A percentile compares a stretch with the other conserved stretches of the same genome.
Evolutionary conservation across 2,888 invertebrate genomes (phyloP).

Genomic region (Cepaea hortensis): DNA sequence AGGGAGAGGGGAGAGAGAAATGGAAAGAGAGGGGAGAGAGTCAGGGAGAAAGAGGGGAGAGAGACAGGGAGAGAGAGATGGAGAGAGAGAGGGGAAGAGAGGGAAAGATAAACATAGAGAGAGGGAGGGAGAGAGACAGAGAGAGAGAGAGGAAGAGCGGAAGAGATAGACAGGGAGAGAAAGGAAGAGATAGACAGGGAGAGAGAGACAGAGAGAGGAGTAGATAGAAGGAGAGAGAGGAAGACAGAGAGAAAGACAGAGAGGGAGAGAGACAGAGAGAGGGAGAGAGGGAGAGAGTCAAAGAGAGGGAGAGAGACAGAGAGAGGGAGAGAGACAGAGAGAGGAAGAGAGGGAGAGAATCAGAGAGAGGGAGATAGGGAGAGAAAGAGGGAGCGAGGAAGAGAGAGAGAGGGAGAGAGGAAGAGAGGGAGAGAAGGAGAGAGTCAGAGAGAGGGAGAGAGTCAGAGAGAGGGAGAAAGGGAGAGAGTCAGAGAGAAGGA

Average conservation of each 20-base stretch:
- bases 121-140: not conserved
- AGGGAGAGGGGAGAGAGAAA: not conserved
- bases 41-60: not conserved
- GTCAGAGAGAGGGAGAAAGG: no score
- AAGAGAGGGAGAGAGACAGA: not conserved
- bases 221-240: no score
- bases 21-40: not conserved
- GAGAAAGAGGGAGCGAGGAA: not conserved
- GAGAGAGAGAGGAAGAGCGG: no score
- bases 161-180: not conserved
- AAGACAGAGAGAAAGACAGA: no score
- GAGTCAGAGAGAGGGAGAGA: no score
- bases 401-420: no score
- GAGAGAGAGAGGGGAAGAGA: not conserved
- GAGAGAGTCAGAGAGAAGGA: not conserved
- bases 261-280: no score
- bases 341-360: not conserved
- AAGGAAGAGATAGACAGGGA: not conserved
- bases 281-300: not conserved
- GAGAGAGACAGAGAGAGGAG: not conserved
- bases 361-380: not conserved
- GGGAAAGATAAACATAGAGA: no score
- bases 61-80: not conserved
- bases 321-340: not conserved
- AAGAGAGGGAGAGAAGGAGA: no score